phyloP scores from a whole-genome alignment of 1,140 invertebrate genomes.

The Orchesella cincta region DNA sequence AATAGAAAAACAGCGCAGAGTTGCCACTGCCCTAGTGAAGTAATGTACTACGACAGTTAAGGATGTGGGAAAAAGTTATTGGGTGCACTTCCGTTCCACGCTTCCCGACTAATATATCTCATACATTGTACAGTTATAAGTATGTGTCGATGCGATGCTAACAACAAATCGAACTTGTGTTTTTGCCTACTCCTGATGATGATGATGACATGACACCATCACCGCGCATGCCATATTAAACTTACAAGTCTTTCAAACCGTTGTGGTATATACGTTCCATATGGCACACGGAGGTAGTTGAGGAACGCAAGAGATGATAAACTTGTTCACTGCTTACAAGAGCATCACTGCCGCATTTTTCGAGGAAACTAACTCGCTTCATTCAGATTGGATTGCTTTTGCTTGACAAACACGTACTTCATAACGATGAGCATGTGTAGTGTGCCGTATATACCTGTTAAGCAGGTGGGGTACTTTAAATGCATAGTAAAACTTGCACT shows the following conservation, averaged over 20 bases:
- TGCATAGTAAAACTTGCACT: background rate
- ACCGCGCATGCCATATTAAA: too few species aligned
- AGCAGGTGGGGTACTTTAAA: background rate
- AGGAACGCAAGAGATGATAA: background rate
- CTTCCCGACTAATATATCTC: conserved; percentile 8
- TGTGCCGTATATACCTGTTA: background rate
- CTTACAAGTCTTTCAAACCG: too few species aligned
- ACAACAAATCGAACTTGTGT: too few species aligned
- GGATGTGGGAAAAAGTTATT: background rate
- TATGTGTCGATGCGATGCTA: too few species aligned
- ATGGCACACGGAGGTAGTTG: too few species aligned
- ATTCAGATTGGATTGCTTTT: conserved; percentile 14
- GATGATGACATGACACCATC: too few species aligned
- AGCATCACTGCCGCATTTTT: conserved; percentile 24
- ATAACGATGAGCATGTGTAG: background rate
- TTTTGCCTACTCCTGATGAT: too few species aligned
- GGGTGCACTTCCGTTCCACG: conserved; percentile 4
- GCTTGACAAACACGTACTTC: too few species aligned
- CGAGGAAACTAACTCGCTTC: background rate
- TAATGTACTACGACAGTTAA: too few species aligned
- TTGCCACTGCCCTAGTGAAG: background rate
- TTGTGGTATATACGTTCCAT: too few species aligned
- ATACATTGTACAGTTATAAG: too few species aligned
- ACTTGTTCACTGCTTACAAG: background rate
- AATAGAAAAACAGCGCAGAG: too few species aligned